Percentiles rank a stretch among this genome's conserved stretches.
These are phyloP conservation scores for Anastrepha obliqua DNA, from an alignment of 1,140 invertebrate genomes.

Conservation along the genomic window DNA sequence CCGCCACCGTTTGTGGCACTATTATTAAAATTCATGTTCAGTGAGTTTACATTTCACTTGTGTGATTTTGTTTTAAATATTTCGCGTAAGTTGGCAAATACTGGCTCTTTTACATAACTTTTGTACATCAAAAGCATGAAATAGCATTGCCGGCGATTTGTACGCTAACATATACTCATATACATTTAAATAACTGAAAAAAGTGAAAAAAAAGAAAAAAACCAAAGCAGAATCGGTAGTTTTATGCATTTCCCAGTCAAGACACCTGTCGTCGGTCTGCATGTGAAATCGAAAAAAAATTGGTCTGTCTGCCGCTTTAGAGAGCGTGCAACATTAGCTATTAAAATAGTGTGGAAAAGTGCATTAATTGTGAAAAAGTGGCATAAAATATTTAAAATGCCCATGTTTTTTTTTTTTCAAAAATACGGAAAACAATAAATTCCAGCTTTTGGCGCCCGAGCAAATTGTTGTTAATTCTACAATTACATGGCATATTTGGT, in stretches of 20 bases:
- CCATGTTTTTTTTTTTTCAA: background rate
- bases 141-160: background rate
- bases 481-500: conserved; percentile 26
- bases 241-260: too few relatives aligned
- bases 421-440: background rate
- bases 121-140: background rate
- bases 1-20: background rate
- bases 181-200: background rate
- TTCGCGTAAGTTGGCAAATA: background rate
- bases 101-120: background rate
- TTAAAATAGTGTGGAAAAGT: background rate
- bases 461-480: background rate
- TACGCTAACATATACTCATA: background rate
- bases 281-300: background rate
- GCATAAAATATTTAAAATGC: background rate
- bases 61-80: background rate
- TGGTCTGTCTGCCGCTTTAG: background rate
- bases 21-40: conserved; percentile 6
- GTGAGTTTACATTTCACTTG: background rate
- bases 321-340: too few relatives aligned
- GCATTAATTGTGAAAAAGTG: background rate
- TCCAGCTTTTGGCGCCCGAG: background rate
- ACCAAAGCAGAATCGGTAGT: too few relatives aligned
- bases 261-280: background rate
- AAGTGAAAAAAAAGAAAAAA: background rate